Percentiles rank a stretch among this genome's conserved stretches.
phyloP scores from a whole-genome alignment of 2,797 vertebrate genomes.

The Perdix hodgsoniae region DNA sequence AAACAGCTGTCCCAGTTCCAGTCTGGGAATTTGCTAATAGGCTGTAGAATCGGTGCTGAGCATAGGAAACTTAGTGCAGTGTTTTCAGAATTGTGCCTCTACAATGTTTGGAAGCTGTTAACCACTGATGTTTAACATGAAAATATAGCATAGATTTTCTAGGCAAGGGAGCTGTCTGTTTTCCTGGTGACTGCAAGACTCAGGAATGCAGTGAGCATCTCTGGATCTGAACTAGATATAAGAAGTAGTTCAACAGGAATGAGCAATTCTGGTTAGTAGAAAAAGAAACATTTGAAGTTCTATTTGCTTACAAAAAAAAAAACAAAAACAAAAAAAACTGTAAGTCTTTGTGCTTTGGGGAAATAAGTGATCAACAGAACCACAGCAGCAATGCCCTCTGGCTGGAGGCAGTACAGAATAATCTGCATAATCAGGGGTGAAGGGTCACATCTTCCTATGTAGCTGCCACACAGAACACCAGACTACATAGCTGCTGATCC shows the following conservation, averaged over 20 bases:
- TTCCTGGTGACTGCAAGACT: not conserved
- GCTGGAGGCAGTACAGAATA: not conserved
- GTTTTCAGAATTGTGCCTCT: not conserved
- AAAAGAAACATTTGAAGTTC: not conserved
- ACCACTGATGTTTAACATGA: not conserved
- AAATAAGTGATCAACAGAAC: not conserved
- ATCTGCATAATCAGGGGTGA: not conserved
- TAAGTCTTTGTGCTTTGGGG: not conserved
- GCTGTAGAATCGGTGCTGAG: not conserved
- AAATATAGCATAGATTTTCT: not conserved
- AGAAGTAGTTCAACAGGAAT: not conserved
- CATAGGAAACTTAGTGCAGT: not conserved
- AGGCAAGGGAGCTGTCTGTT: not conserved
- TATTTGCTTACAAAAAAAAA: not conserved
- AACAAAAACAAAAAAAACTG: not conserved
- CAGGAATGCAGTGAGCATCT: not conserved
- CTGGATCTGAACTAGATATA: not conserved
- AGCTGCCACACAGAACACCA: not conserved
- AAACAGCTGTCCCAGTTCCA: not conserved
- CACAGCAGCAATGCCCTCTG: not conserved
- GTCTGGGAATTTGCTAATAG: not conserved
- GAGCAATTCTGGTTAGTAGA: not conserved
- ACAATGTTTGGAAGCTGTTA: not conserved
- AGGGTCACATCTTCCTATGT: not conserved
- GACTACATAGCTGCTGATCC: not conserved